Base-by-base conservation (phyloP, 2,113 vertebrate genomes). In the Maccullochella peelii region DNA sequence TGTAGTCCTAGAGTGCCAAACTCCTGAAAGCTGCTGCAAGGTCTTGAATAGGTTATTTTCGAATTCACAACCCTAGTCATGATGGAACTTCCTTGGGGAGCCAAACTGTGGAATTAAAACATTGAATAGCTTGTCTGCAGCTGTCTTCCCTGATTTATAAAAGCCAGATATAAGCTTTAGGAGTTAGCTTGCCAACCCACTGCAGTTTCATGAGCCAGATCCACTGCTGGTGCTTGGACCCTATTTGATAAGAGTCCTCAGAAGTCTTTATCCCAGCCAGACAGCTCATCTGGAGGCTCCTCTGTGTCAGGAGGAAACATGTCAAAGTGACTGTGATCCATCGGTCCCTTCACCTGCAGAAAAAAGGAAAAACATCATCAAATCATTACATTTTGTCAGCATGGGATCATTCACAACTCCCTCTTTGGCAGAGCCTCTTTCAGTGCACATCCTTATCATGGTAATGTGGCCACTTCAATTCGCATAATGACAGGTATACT, bases 251-350 rank as follows among this genome's bases (percentile, higher is more conserved):
- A 12, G 21, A 33, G 44, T 80, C 77, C 14, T 95, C 77, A 96
- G 86, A 95, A 95, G 86, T 95, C 94, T 82, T 94, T 94, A 86
- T 96, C 95, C 95, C 95, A 96, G 54, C 94, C 95, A 8, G 95
- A 95, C 23, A 94, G 79, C 84, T 96, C 95, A 52, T 95, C 95
- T 23, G 92, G 92, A 25, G 94, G 85, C 16, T 95, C 92, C 33
- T 95, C 95, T 2, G 89, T 81, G 27, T 95, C 94, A 0, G 95
- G 92, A n/a, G 95, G 93, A 76, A 96, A 96, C 7, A 91, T 90
- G 80, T 96, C 95, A 52, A 96, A 96, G 79, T 95, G 78, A 75
- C 95, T 96, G 90, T 96, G 94, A 88, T 96, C 95, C 89, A 83
- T 65, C 1, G 94, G 94, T 4, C 95, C 95, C n/a, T 88, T 92